Percentiles rank a stretch among this genome's conserved stretches.
Conservation (phyloP, 2,113 vertebrate species). For the Petrocephalus microphthalmus region DNA sequence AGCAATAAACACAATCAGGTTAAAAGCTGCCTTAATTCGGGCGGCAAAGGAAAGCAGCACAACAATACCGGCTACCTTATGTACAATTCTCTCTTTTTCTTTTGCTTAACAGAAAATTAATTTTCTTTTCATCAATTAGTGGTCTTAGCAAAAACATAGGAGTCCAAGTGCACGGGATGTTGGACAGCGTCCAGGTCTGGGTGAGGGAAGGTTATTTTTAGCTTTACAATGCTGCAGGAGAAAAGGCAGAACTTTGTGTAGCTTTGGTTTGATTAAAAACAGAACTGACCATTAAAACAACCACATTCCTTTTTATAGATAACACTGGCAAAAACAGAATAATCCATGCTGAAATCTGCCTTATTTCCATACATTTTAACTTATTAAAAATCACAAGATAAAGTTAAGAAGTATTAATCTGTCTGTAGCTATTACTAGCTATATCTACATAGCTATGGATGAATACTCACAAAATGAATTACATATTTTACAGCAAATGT, state of each 20-base stretch:
- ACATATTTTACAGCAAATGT: slow-evolving; percentile 55
- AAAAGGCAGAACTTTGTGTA: slow-evolving; percentile 99
- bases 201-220: slow-evolving; percentile 75
- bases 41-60: slow-evolving; percentile 67
- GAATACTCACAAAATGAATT: slow-evolving; percentile 37
- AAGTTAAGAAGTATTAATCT: slow-evolving; percentile 14
- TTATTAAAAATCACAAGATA: slow-evolving; percentile 20
- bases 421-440: slow-evolving; percentile 17
- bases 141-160: slow-evolving; percentile 54
- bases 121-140: slow-evolving; percentile 37
- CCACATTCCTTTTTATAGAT: slow-evolving; percentile 61
- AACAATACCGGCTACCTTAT: slow-evolving; percentile 80
- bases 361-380: slow-evolving; percentile 4
- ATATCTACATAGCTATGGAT: slow-evolving; percentile 33
- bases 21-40: slow-evolving; percentile 82
- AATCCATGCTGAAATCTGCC: not conserved
- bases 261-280: slow-evolving; percentile 99
- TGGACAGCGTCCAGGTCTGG: slow-evolving; percentile 69
- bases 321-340: slow-evolving; percentile 46
- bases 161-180: slow-evolving; percentile 67
- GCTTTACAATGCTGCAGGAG: slow-evolving; percentile 86
- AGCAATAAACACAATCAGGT: slow-evolving; percentile 82
- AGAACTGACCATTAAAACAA: slow-evolving; percentile 72
- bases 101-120: slow-evolving; percentile 48
- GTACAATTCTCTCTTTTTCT: slow-evolving; percentile 62